A percentile compares a stretch with the other conserved stretches of the same genome.
Evolutionary conservation across 2,797 vertebrate genomes (phyloP).

Genomic region (Epinephelus awoara): DNA sequence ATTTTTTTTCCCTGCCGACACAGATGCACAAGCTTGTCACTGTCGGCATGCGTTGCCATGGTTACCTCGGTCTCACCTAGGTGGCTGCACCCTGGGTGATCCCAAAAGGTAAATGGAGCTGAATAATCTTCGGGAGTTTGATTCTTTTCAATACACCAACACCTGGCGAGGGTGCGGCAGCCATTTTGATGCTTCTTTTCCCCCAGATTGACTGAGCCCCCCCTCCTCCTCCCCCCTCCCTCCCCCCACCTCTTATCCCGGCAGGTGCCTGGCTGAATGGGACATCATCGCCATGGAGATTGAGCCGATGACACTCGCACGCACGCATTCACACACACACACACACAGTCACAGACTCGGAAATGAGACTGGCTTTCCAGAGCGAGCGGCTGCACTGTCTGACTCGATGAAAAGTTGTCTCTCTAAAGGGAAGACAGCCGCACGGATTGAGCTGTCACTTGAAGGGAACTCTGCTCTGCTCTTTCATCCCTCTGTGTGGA

Average conservation of each 20-base stretch:
- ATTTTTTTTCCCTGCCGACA: conserved; percentile 8
- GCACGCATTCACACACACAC: not conserved
- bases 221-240: not conserved
- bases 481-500: conserved; percentile 48
- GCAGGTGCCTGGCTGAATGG: conserved; percentile 74
- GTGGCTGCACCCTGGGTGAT: conserved; percentile 64
- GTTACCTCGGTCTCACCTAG: conserved; percentile 57
- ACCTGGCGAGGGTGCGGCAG: conserved; percentile 61
- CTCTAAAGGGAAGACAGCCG: conserved; percentile 45
- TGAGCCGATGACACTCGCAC: conserved; percentile 54
- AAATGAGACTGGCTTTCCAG: conserved; percentile 62
- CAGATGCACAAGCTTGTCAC: conserved; percentile 50
- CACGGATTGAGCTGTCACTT: conserved; percentile 57
- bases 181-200: conserved; percentile 43
- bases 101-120: conserved; percentile 79
- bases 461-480: conserved; percentile 55
- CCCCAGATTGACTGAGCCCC: conserved; percentile 52
- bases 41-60: conserved; percentile 56
- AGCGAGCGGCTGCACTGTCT: conserved; percentile 42
- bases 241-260: conserved; percentile 63
- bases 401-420: conserved; percentile 56
- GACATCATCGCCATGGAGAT: conserved; percentile 72
- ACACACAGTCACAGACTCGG: conserved; percentile 34
- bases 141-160: conserved; percentile 66
- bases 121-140: conserved; percentile 72